Conservation (phyloP, 2,888 invertebrate genomes). For the Orthosia incerta region DNA sequence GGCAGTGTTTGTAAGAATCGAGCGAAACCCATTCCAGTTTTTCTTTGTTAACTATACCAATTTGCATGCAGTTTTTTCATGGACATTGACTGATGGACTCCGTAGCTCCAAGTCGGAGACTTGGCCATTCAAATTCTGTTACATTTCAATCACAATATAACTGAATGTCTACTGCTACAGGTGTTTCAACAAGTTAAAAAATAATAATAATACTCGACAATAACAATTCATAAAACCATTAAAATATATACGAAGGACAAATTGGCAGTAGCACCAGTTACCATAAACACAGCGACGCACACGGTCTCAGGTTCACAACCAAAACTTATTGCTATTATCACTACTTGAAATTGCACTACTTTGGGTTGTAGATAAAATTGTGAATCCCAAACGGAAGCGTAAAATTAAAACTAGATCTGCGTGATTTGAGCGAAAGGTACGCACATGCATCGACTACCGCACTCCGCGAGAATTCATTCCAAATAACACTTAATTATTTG, state of each 20-base stretch:
- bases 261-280: constrained; percentile 86
- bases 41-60: constrained; percentile 47
- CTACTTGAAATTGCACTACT: constrained; percentile 88
- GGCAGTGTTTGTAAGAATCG: constrained; percentile 77
- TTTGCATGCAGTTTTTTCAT: constrained; percentile 50
- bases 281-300: constrained; percentile 79
- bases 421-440: constrained; percentile 83
- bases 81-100: constrained; percentile 16
- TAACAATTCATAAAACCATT: constrained; percentile 87
- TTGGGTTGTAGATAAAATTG: constrained; percentile 82
- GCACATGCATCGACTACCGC: constrained; percentile 83
- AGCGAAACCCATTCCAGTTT: constrained; percentile 52
- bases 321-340: constrained; percentile 90
- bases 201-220: constrained; percentile 86
- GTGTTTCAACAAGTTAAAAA: constrained; percentile 83
- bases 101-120: constrained; percentile 40
- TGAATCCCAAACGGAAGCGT: constrained; percentile 81
- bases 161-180: constrained; percentile 83
- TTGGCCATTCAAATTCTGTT: constrained; percentile 77
- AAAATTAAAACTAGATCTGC: constrained; percentile 77
- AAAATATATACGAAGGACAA: constrained; percentile 78
- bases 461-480: constrained; percentile 80
- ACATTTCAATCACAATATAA: constrained; percentile 90
- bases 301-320: constrained; percentile 87
- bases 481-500: constrained; percentile 85